Percentiles rank a stretch among this genome's conserved stretches.
Evolutionary conservation across 2,797 vertebrate species (phyloP).

Genomic region (Erithacus rubecula): DNA sequence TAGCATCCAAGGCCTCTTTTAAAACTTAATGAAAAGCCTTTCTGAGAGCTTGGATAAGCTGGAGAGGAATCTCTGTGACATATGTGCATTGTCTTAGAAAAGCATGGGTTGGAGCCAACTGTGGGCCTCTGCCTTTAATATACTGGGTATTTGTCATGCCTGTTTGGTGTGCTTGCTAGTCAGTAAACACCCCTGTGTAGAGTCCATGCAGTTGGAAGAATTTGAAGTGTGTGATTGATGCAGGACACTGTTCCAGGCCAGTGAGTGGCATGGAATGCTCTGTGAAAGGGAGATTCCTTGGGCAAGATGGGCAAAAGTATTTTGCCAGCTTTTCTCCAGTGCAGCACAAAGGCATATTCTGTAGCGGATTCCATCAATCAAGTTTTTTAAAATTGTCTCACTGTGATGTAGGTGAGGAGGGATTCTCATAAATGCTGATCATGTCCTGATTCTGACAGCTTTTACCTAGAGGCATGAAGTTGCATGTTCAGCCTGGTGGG

Average conservation of each 20-base stretch:
- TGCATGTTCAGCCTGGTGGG: background rate
- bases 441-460: background rate
- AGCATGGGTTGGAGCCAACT: slow-evolving; percentile 41
- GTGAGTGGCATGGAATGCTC: background rate
- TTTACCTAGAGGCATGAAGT: background rate
- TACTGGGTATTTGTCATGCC: background rate
- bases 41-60: slow-evolving; percentile 71
- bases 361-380: background rate
- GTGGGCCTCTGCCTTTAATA: slow-evolving; percentile 49
- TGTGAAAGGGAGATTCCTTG: background rate
- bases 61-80: slow-evolving; percentile 73
- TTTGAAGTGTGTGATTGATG: background rate
- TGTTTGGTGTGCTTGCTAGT: slow-evolving; percentile 40
- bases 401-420: background rate
- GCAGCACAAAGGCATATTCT: background rate
- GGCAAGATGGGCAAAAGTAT: background rate
- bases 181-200: background rate
- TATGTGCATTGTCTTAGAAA: slow-evolving; percentile 69
- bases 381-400: background rate
- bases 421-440: background rate
- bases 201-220: background rate
- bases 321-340: background rate
- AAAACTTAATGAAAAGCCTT: slow-evolving; percentile 71
- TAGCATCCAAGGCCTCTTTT: slow-evolving; percentile 78
- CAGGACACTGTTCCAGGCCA: slow-evolving; percentile 18